Evolutionary conservation across 2,113 vertebrate genomes (phyloP), one percentile per base, ranked within the genome.

Genomic region (Saccopteryx leptura): DNA sequence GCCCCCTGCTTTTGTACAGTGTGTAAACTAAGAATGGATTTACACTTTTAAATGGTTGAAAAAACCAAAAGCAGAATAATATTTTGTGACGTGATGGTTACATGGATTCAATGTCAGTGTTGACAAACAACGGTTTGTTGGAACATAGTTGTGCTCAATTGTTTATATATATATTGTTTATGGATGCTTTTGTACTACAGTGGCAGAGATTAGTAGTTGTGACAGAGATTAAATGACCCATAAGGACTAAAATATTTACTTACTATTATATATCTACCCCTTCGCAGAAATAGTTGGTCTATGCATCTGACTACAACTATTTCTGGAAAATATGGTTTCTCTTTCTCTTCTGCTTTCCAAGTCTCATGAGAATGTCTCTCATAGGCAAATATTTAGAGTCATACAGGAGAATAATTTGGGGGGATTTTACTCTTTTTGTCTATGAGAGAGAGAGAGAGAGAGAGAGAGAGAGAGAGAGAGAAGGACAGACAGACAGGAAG

Each of bases 41-140:
- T 81, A 58, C 6, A 50, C 19, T 78, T 88, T 91, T 68, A 84
- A 90, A 61, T 66, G 6, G 2, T 15, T 28, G 58, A 50, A 50
- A 24, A 90, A 89, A 52, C 18, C 31, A n/a, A 46, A 84, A 84
- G 14, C 54, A 74, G 68, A 68, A 31, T 71, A 87, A 13, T 68
- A 81, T 89, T 80, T 90, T 93, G 19, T 93, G 66, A 74, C 12
- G 7, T 90, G 63, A 63, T 78, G 48, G 71, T 65, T 56, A 14
- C 19, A 76, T 48, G 69, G 7, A 78, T 83, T 78, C 26, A 84
- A 54, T 50, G 63, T 84, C 21, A 31, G 21, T 28, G 28, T 81
- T 52, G 12, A 54, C 63, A 92, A 82, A 24, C 39, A 81, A 33
- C 68, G 14, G 76, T 39, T 79, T 56, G 71, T 71, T 56, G 52